phyloP scores from a whole-genome alignment of 2,797 vertebrate genomes.

The Galagoides demidoff region DNA sequence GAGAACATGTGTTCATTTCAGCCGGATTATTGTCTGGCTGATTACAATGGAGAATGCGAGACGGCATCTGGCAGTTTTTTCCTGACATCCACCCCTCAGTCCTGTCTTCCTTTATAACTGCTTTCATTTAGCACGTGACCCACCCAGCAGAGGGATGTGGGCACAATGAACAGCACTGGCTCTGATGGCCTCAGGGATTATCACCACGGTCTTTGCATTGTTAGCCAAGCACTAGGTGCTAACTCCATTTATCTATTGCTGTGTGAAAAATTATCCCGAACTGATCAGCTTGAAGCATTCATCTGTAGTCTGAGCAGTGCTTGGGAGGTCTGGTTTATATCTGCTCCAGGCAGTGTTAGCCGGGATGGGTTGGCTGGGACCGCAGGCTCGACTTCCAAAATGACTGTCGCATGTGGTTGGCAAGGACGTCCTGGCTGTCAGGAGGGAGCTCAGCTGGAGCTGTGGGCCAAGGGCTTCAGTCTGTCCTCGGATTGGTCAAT shows the following conservation, averaged over 20 bases:
- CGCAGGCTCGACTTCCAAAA: background rate
- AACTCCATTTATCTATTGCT: background rate
- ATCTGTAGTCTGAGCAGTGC: background rate
- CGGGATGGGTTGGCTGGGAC: background rate
- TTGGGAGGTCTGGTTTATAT: background rate
- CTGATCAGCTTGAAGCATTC: background rate
- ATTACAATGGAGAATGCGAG: slow-evolving; percentile 55
- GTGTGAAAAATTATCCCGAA: background rate
- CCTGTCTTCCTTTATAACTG: slow-evolving; percentile 8
- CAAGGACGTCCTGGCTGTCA: background rate
- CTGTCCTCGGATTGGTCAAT: background rate
- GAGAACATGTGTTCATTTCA: slow-evolving; percentile 79
- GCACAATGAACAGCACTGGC: background rate
- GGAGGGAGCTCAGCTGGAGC: background rate
- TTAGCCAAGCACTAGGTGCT: background rate
- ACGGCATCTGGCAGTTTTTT: slow-evolving; percentile 66
- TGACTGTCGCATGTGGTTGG: background rate
- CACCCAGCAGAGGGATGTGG: background rate
- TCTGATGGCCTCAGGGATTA: background rate
- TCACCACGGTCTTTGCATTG: background rate
- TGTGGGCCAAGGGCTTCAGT: background rate
- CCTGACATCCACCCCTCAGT: slow-evolving; percentile 29
- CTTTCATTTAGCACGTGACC: background rate
- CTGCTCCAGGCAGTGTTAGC: background rate
- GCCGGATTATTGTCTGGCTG: slow-evolving; percentile 64